Evolutionary conservation across 2,888 invertebrate genomes (phyloP).

Genomic region (Tipula vernalis): DNA sequence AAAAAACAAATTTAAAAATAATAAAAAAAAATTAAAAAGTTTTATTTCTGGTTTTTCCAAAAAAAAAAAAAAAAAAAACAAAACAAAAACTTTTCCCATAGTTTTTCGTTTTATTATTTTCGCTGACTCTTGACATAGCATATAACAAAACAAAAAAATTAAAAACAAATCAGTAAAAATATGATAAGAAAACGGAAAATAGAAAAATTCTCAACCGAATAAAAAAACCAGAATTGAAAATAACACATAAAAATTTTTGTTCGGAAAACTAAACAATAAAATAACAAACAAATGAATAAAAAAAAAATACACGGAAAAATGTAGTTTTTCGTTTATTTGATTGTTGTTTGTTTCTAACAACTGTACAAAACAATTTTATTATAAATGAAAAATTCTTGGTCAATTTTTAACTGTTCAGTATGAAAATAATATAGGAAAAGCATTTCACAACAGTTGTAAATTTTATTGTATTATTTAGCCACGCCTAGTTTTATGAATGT

Average conservation of each 20-base stretch:
- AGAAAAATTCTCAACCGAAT: not conserved
- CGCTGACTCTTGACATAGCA: not conserved
- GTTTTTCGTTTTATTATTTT: not conserved
- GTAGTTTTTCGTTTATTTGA: not conserved
- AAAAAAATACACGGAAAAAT: not conserved
- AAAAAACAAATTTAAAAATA: not conserved
- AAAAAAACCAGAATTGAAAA: not conserved
- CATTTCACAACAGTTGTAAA: too few species aligned
- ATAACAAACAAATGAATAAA: not conserved
- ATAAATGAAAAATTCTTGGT: not conserved
- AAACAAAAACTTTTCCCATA: not conserved
- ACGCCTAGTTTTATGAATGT: too few species aligned
- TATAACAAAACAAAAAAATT: not conserved
- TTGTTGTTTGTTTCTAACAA: not conserved
- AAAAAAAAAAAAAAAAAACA: not conserved
- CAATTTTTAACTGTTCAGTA: not conserved
- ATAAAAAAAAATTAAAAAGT: not conserved
- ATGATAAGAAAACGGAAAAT: constrained; percentile 4
- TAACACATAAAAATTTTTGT: not conserved
- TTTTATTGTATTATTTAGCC: too few species aligned
- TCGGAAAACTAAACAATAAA: not conserved
- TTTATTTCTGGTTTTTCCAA: not conserved
- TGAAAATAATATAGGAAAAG: not conserved
- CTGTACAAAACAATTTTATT: not conserved
- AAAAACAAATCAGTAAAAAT: constrained; percentile 4